Evolutionary conservation across 1,140 invertebrate genomes (phyloP).

Genomic region (Nixonia krombeini): DNA sequence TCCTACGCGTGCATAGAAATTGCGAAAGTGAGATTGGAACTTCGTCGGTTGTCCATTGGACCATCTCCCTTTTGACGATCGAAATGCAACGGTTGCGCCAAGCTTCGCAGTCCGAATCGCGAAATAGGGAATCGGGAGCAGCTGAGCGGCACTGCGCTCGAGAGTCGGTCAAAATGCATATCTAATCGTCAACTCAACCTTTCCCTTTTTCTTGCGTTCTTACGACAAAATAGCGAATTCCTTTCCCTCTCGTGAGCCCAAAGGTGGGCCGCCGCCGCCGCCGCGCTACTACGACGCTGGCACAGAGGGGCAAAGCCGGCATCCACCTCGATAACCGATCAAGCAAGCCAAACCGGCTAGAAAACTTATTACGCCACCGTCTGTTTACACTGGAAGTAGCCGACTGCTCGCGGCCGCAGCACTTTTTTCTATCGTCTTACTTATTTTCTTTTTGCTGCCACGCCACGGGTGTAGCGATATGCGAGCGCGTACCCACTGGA

Average conservation of each 20-base stretch:
- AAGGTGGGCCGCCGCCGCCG: conserved; percentile 33
- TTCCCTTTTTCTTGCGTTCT: conserved; percentile 64
- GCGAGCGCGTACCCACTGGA: conserved; percentile 9
- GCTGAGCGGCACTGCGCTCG: conserved; percentile 35
- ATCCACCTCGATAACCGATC: conserved; percentile 67
- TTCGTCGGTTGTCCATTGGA: no score
- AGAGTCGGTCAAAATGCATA: conserved; percentile 57
- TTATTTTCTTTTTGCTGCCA: conserved; percentile 9
- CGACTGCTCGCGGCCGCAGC: no score
- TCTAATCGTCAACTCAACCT: conserved; percentile 61
- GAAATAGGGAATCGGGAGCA: conserved; percentile 34
- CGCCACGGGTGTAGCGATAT: neutral
- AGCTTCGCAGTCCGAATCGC: no score
- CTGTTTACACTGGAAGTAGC: conserved; percentile 69
- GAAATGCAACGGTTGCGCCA: no score
- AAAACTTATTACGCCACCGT: conserved; percentile 63
- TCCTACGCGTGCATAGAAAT: no score
- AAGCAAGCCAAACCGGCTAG: conserved; percentile 64
- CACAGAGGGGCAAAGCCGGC: conserved; percentile 39
- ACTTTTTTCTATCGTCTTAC: conserved; percentile 50
- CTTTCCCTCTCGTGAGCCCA: conserved; percentile 62
- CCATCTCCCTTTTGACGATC: no score
- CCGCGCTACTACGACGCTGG: conserved; percentile 23
- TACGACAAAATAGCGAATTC: conserved; percentile 68
- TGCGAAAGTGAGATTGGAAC: no score